Evolutionary conservation across 2,113 vertebrate genomes (phyloP), one percentile per base, ranked within the genome.

Genomic region (Jaculus jaculus): DNA sequence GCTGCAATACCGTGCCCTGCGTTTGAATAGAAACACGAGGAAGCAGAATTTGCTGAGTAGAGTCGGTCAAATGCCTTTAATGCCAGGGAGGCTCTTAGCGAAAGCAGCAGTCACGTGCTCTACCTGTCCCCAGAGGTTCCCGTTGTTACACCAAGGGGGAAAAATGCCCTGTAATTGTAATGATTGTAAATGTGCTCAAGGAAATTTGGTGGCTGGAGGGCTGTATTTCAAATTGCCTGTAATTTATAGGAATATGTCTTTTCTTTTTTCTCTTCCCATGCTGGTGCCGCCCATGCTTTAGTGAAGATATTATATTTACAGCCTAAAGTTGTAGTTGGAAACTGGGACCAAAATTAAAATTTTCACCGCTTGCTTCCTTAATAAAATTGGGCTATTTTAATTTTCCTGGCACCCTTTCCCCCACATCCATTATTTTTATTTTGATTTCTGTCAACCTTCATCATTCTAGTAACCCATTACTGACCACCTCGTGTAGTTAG

Each of bases 11-110:
- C 87, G 24, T 92, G 88, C 47, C 17, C 32, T 92, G 1, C 69
- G 81, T 92, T n/a, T 92, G 60, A 79, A 9, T 26, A 87, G 91
- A 69, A 96, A 94, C 51, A 91, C 96, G 92, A 79, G 65, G 74
- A 69, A 93, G 84, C 83, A 77, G 94, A 92, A 47, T 91, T 89
- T 87, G 17, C 60, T 54, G 0, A 93, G 93, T 37, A 75, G 0
- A 81, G 16, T 89, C 0, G 37, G 96, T 96, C 92, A 71, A 92
- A 74, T 81, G 65, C 77, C 47, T 81, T 66, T 26, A 73, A 69
- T 72, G 81, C 30, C 4, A 20, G 10, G 37, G 60, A n/a, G 24
- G 26, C 21, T 61, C 83, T 83, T 47, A 28, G 60, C 23, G 6
- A 20, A 71, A 94, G n/a, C n/a, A 63, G 32, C 66, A 79, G 58